Percentiles rank a stretch among this genome's conserved stretches.
These are phyloP conservation scores for Stenolophus ochropezus DNA, from an alignment of 2,888 invertebrate species.

Conservation along the genomic window DNA sequence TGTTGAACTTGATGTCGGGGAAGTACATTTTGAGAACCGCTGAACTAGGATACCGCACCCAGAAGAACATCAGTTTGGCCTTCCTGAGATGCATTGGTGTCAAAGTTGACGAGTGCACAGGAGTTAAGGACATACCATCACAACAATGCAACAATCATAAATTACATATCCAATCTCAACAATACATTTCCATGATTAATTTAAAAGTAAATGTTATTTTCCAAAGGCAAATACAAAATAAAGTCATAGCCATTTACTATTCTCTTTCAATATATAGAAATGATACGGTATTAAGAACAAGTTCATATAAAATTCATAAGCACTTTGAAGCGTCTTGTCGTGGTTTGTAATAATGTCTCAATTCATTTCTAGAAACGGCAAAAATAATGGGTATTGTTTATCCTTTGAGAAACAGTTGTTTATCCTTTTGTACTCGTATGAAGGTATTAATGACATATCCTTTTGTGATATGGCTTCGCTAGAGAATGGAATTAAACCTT, in stretches of 20 bases:
- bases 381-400: conserved; percentile 37
- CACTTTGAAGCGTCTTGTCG: conserved; percentile 12
- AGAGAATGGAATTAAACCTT: conserved; percentile 63
- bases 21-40: conserved; percentile 99
- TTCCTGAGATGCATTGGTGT: conserved; percentile 99
- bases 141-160: too few species aligned
- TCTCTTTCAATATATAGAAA: conserved; percentile 15
- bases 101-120: conserved; percentile 94
- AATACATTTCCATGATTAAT: background rate
- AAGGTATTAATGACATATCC: conserved; percentile 50
- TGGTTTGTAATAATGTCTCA: conserved; percentile 44
- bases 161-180: background rate
- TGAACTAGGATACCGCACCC: conserved; percentile 99
- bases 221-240: background rate
- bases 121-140: conserved; percentile 82
- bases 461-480: conserved; percentile 66
- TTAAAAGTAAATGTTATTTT: background rate
- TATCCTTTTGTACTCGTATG: conserved; percentile 36
- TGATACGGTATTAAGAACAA: conserved; percentile 34
- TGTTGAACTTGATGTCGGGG: conserved; percentile 99
- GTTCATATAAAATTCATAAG: conserved; percentile 8
- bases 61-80: conserved; percentile 99
- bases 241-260: conserved; percentile 6
- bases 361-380: conserved; percentile 25
- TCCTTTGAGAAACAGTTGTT: conserved; percentile 42